Conservation (phyloP, 2,888 invertebrate genomes). For the Drosophila kambysellisi region DNA sequence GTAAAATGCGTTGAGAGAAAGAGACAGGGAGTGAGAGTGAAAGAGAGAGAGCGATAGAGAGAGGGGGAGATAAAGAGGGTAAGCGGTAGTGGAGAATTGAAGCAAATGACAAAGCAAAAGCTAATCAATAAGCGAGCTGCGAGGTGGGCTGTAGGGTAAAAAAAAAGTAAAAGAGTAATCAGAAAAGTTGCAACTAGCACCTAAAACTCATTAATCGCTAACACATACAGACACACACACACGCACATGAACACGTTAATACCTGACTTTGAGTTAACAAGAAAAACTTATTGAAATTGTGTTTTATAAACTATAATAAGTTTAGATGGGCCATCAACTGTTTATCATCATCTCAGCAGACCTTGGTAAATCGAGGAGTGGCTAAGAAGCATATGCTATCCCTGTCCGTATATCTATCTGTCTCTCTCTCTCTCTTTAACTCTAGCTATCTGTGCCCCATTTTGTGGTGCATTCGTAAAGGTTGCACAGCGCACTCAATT, state of each 20-base stretch:
- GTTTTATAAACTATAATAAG: constrained; percentile 32
- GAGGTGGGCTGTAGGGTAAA: no score
- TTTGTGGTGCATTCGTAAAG: neutral
- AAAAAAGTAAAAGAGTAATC: constrained; percentile 12
- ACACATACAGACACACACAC: neutral
- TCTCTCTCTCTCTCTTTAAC: neutral
- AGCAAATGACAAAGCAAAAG: constrained; percentile 35
- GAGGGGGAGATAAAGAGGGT: neutral
- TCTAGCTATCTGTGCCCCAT: neutral
- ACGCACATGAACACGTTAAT: neutral
- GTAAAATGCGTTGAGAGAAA: constrained; percentile 57
- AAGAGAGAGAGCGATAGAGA: neutral
- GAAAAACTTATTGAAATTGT: constrained; percentile 26
- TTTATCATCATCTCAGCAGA: constrained; percentile 10
- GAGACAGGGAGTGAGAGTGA: neutral
- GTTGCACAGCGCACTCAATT: constrained; percentile 10
- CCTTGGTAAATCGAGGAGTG: no score
- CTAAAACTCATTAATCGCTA: constrained; percentile 35
- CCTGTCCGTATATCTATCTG: neutral
- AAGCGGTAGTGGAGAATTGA: constrained; percentile 19
- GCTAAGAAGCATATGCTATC: neutral
- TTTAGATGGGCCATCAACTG: constrained; percentile 20
- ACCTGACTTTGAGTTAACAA: constrained; percentile 20
- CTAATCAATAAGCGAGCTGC: constrained; percentile 22
- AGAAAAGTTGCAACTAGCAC: constrained; percentile 26